These are phyloP conservation scores for Amphiprion percula DNA, from an alignment of 2,113 vertebrate species.

Conservation along the genomic window DNA sequence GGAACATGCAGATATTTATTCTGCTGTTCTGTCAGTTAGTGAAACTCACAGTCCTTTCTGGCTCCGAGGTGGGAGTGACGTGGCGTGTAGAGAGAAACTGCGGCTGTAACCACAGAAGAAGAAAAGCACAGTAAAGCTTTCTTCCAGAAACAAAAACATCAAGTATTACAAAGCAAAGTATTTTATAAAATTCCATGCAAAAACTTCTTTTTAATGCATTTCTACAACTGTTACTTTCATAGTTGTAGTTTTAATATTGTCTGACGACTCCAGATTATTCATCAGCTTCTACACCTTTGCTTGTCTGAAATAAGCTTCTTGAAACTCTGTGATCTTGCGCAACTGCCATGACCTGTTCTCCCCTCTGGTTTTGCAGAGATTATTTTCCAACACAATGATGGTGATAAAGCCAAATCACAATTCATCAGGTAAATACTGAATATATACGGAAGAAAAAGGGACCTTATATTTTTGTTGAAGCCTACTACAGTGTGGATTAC, in stretches of 20 bases:
- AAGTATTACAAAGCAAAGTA: background rate
- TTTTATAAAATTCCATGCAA: too few species aligned
- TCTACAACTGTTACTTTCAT: too few species aligned
- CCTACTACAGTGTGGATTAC: background rate
- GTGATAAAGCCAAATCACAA: too few species aligned
- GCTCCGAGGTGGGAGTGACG: constrained; percentile 79
- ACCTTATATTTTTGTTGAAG: too few species aligned
- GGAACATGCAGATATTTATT: constrained; percentile 1
- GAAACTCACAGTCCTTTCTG: constrained; percentile 86
- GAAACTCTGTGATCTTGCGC: background rate
- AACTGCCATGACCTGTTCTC: background rate
- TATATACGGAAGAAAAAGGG: too few species aligned
- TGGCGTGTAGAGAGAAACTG: constrained; percentile 77
- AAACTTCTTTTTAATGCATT: too few species aligned
- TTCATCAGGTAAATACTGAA: too few species aligned
- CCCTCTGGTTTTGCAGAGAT: background rate
- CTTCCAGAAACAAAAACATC: background rate
- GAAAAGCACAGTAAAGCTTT: constrained; percentile 35
- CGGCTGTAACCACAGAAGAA: constrained; percentile 70
- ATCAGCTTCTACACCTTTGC: background rate
- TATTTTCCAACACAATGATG: too few species aligned
- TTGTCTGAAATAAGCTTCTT: background rate
- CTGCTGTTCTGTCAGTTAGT: constrained; percentile 3
- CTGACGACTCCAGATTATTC: background rate
- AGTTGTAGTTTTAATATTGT: background rate